Evolutionary conservation across 2,888 invertebrate species (phyloP).

Genomic region (Metacarcinus magister): DNA sequence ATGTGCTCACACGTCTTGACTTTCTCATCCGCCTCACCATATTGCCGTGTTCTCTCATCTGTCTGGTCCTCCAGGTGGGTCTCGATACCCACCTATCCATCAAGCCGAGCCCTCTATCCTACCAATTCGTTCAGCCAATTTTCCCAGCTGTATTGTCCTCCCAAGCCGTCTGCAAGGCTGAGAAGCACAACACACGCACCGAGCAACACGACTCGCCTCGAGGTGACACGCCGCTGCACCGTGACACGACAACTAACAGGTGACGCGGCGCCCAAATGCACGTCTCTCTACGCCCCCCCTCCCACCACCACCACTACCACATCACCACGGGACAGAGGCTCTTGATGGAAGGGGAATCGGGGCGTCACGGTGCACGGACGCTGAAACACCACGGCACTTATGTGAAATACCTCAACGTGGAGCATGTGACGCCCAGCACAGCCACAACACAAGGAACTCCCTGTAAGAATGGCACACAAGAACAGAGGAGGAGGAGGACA

Average conservation of each 20-base stretch:
- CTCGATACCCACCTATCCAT: conserved; percentile 52
- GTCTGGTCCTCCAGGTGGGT: conserved; percentile 37
- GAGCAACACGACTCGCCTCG: conserved; percentile 34
- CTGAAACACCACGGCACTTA: neutral
- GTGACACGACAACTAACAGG: conserved; percentile 57
- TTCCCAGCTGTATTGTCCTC: conserved; percentile 42
- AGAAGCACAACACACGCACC: conserved; percentile 31
- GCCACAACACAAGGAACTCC: neutral
- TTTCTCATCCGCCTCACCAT: conserved; percentile 39
- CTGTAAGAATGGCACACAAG: neutral
- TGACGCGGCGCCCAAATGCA: conserved; percentile 27
- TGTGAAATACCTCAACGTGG: neutral
- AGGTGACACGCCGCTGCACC: conserved; percentile 55
- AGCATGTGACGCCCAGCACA: neutral
- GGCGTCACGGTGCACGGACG: neutral
- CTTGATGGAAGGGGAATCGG: neutral
- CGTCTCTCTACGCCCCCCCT: neutral
- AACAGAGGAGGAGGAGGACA: neutral
- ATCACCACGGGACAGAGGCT: neutral
- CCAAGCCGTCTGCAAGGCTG: neutral
- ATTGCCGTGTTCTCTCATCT: neutral
- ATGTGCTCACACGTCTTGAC: neutral
- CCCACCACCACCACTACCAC: neutral
- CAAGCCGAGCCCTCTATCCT: conserved; percentile 40
- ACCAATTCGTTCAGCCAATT: conserved; percentile 55